Conservation (phyloP, 23 tunicate species). For the Trididemnum clinides region DNA sequence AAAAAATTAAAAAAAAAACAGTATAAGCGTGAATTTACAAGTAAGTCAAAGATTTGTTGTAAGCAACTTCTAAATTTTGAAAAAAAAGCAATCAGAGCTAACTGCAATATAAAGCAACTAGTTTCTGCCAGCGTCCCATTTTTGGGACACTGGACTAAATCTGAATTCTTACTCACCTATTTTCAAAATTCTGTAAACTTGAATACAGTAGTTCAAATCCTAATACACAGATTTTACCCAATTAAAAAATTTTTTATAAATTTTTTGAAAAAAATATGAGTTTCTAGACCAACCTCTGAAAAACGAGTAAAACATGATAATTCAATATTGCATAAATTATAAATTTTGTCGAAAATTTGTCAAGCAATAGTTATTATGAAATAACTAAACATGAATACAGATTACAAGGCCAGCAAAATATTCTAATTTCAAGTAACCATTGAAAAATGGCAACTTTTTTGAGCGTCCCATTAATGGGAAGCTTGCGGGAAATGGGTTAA, state of each 20-base stretch:
- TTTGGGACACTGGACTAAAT: background rate
- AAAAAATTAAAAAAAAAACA: background rate
- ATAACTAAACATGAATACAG: background rate
- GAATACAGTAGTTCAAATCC: background rate
- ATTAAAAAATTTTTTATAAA: background rate
- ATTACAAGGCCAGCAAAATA: background rate
- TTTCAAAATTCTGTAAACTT: background rate
- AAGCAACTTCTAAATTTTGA: background rate
- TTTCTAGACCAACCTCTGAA: background rate
- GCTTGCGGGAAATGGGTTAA: background rate
- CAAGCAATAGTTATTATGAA: background rate
- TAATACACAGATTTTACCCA: background rate
- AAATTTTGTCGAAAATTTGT: background rate
- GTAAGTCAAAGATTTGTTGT: background rate
- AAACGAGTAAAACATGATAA: background rate
- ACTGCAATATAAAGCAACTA: background rate
- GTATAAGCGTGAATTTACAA: background rate
- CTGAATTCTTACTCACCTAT: background rate
- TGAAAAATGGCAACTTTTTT: background rate
- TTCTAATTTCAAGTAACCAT: background rate
- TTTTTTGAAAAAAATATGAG: background rate
- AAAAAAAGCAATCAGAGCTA: background rate
- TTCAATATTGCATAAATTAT: background rate
- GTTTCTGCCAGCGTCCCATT: background rate
- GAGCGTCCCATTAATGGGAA: background rate